A percentile compares a stretch with the other conserved stretches of the same genome.
phyloP scores from a whole-genome alignment of 2,888 invertebrate genomes.

The Lycaena phlaeas region DNA sequence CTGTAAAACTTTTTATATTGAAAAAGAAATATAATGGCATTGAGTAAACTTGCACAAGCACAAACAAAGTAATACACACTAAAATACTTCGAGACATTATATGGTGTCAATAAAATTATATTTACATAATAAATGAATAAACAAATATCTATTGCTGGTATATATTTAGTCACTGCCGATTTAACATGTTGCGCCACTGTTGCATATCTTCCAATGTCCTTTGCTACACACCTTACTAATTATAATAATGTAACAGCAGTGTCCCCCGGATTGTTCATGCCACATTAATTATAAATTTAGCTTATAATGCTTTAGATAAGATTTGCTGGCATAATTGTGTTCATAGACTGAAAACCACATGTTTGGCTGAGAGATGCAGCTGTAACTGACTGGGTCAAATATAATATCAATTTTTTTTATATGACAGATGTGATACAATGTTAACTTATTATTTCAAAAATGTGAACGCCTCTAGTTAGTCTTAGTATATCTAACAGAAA shows the following conservation, averaged over 20 bases:
- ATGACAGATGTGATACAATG: constrained; percentile 12
- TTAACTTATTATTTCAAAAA: constrained; percentile 11
- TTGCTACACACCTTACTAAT: no score
- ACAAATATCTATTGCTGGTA: no score
- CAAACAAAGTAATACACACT: no score
- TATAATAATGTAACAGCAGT: constrained; percentile 41
- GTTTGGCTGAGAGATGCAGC: constrained; percentile 18
- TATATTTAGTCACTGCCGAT: no score
- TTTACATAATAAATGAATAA: no score
- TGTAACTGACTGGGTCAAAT: constrained; percentile 13
- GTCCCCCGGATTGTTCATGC: constrained; percentile 62
- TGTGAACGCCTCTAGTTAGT: constrained; percentile 34
- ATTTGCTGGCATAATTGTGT: constrained; percentile 68
- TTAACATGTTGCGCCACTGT: no score
- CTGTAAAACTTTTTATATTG: background rate
- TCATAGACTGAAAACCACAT: constrained; percentile 57
- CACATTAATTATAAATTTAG: constrained; percentile 64
- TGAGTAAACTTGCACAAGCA: no score
- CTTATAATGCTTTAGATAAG: constrained; percentile 71
- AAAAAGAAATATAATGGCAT: no score
- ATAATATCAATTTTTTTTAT: constrained; percentile 15
- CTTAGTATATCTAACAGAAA: constrained; percentile 44
- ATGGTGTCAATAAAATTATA: no score
- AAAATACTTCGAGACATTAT: no score
- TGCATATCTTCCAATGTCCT: no score